A percentile compares a stretch with the other conserved stretches of the same genome.
Evolutionary conservation across 2,113 vertebrate species (phyloP).

Genomic region (Catharus fuscescens): DNA sequence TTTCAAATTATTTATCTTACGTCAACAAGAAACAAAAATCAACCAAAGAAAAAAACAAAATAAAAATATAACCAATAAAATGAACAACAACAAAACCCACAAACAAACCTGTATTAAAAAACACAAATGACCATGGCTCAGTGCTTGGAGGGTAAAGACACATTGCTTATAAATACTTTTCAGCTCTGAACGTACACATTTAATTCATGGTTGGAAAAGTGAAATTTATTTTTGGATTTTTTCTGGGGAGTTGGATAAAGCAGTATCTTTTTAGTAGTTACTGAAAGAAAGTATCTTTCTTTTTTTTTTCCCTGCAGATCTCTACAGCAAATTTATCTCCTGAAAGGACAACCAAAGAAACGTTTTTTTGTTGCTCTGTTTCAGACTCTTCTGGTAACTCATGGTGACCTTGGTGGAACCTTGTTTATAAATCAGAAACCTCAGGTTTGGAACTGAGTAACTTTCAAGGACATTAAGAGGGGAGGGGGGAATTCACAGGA

Average conservation of each 20-base stretch:
- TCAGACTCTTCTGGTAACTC: neutral
- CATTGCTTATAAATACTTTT: neutral
- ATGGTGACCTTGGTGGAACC: neutral
- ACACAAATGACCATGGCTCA: neutral
- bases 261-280: neutral
- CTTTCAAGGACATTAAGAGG: neutral
- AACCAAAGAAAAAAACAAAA: neutral
- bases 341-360: neutral
- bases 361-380: neutral
- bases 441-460: neutral
- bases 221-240: neutral
- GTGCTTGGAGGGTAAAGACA: neutral
- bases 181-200: neutral
- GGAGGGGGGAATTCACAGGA: fast-evolving
- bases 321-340: neutral
- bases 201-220: neutral
- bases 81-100: neutral
- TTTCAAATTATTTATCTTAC: too few relatives aligned
- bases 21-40: neutral
- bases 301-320: neutral
- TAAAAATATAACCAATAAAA: neutral
- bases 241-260: neutral
- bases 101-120: neutral
- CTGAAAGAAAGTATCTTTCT: neutral
- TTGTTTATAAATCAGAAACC: neutral